Conservation (phyloP, 2,888 invertebrate genomes). For the Chelonus formosanus region DNA sequence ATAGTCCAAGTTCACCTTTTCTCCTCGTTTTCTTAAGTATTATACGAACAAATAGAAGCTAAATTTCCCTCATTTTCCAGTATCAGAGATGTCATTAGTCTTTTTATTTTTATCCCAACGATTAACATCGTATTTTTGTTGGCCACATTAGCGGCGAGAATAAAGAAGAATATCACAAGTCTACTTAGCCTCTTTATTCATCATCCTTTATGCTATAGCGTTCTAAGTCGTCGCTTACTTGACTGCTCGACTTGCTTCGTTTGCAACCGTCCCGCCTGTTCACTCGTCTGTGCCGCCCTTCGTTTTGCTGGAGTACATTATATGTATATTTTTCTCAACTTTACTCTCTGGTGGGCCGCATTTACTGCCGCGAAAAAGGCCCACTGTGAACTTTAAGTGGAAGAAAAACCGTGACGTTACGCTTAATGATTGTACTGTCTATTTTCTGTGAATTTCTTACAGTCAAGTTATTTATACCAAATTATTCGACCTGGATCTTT, state of each 20-base stretch:
- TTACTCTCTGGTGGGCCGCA: background rate
- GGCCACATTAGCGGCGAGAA: slow-evolving; percentile 3
- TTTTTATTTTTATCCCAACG: slow-evolving; percentile 10
- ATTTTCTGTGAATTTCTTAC: background rate
- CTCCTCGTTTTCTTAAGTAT: background rate
- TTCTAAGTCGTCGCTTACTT: background rate
- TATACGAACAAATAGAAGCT: slow-evolving; percentile 2
- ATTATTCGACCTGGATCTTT: too few species aligned
- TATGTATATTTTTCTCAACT: slow-evolving; percentile 11
- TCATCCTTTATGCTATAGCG: slow-evolving; percentile 1
- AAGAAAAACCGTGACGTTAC: background rate
- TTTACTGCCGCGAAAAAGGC: background rate
- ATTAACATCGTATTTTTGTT: background rate
- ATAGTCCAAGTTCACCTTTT: slow-evolving; percentile 47
- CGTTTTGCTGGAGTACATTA: slow-evolving; percentile 22
- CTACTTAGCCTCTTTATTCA: background rate
- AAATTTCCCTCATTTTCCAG: background rate
- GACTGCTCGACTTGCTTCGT: slow-evolving; percentile 10
- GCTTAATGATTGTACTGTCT: background rate
- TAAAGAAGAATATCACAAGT: slow-evolving; percentile 7
- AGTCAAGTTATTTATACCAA: too few species aligned
- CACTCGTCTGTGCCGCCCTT: slow-evolving; percentile 21
- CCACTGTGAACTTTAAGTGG: background rate
- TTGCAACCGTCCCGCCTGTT: slow-evolving; percentile 16
- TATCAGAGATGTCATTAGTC: background rate